Evolutionary conservation across 2,113 vertebrate genomes (phyloP).

Genomic region (Myrmecobius fasciatus): DNA sequence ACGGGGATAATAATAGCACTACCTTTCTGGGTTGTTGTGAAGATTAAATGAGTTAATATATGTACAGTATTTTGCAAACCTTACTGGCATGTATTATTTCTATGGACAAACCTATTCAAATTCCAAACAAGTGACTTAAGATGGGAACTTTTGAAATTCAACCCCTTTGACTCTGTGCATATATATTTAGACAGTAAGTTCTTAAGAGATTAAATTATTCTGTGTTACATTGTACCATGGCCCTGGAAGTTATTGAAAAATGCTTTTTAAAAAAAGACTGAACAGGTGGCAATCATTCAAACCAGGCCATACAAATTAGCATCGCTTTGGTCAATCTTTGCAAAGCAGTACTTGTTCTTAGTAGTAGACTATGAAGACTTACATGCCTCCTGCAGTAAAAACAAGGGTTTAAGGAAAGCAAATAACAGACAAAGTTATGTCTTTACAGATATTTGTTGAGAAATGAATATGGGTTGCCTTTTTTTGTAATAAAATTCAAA

Average conservation of each 20-base stretch:
- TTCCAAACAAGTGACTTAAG: not conserved
- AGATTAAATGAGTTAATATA: not conserved
- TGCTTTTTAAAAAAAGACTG: not conserved
- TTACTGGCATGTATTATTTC: not conserved
- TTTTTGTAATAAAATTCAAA: slow-evolving; percentile 8
- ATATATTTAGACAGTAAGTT: not conserved
- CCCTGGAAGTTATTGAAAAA: not conserved
- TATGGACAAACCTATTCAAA: not conserved
- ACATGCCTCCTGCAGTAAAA: not conserved
- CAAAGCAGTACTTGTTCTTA: not conserved
- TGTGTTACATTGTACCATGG: not conserved
- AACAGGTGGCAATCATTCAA: not conserved
- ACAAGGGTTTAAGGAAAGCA: slow-evolving; percentile 3
- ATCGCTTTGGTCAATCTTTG: not conserved
- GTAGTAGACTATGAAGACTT: not conserved
- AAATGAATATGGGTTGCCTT: slow-evolving; percentile 31
- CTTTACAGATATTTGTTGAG: slow-evolving; percentile 37
- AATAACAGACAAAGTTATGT: not conserved
- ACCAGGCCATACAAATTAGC: not conserved
- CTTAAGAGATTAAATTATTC: not conserved
- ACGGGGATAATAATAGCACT: not conserved
- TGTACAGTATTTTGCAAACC: not conserved
- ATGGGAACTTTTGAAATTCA: not conserved
- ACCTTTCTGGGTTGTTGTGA: not conserved
- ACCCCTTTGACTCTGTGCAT: not conserved